Conservation (phyloP, 2,113 vertebrate genomes). For the Odobenus rosmarus region DNA sequence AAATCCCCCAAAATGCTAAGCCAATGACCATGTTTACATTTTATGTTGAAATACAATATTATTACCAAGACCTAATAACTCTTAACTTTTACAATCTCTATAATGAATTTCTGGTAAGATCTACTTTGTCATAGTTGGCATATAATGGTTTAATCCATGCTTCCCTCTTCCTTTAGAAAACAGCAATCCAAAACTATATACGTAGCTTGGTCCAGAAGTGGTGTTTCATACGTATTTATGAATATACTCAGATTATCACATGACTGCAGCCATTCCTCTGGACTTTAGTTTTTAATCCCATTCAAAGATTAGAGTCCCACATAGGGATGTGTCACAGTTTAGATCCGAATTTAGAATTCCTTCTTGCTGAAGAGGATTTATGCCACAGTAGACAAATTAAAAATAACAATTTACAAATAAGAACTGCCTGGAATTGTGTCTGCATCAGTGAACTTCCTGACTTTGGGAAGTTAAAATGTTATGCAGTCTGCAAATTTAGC, state of each 20-base stretch:
- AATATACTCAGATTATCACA: background rate
- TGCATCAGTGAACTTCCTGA: conserved; percentile 63
- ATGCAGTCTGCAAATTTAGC: conserved; percentile 64
- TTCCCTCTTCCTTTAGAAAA: conserved; percentile 32
- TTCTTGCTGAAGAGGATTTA: background rate
- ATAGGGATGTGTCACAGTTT: background rate
- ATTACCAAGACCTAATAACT: background rate
- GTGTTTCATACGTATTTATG: background rate
- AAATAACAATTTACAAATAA: conserved; percentile 59
- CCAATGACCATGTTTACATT: background rate
- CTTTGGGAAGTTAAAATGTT: conserved; percentile 69
- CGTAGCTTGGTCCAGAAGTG: background rate
- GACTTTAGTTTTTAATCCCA: conserved; percentile 23
- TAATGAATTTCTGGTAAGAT: background rate
- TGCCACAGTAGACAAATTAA: conserved; percentile 58
- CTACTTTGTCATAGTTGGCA: background rate
- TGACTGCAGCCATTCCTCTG: background rate
- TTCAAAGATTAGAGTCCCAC: background rate
- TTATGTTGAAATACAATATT: background rate
- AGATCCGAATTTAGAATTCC: conserved; percentile 33
- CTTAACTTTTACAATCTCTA: background rate
- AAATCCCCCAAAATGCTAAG: background rate
- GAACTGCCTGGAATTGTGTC: conserved; percentile 32
- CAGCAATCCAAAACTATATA: background rate
- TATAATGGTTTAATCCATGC: background rate